Conservation (phyloP, 2,888 invertebrate species). For the Aphidoletes aphidimyza region DNA sequence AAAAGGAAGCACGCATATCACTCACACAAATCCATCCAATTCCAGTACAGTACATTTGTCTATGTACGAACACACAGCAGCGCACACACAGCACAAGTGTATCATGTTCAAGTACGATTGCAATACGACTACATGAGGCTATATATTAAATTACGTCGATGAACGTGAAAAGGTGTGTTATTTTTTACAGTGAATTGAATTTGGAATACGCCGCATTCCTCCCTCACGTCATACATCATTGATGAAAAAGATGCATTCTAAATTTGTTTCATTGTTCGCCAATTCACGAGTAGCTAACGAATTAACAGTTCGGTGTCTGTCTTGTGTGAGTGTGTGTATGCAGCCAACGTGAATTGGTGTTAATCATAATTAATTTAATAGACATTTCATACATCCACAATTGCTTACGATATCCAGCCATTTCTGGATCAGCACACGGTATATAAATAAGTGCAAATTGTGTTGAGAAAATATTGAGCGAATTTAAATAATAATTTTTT, state of each 20-base stretch:
- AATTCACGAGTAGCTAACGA: neutral
- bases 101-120: slow-evolving; percentile 13
- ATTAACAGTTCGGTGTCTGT: neutral
- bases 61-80: too few relatives aligned
- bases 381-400: neutral
- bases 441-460: neutral
- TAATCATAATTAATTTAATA: slow-evolving; percentile 13
- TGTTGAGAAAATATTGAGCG: too few relatives aligned
- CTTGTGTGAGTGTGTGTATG: neutral
- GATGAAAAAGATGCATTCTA: slow-evolving; percentile 22
- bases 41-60: too few relatives aligned
- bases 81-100: slow-evolving; percentile 46
- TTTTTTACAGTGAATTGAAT: neutral
- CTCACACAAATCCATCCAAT: too few relatives aligned
- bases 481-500: too few relatives aligned
- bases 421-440: neutral
- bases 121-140: neutral
- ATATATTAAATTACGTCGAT: slow-evolving; percentile 18
- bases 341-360: neutral
- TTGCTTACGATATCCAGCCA: neutral
- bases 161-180: neutral
- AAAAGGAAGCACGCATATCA: slow-evolving; percentile 5
- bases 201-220: neutral
- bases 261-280: slow-evolving; percentile 6
- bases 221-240: neutral